phyloP scores from a whole-genome alignment of 2,888 invertebrate genomes.

The Leptinotarsa haldemani region DNA sequence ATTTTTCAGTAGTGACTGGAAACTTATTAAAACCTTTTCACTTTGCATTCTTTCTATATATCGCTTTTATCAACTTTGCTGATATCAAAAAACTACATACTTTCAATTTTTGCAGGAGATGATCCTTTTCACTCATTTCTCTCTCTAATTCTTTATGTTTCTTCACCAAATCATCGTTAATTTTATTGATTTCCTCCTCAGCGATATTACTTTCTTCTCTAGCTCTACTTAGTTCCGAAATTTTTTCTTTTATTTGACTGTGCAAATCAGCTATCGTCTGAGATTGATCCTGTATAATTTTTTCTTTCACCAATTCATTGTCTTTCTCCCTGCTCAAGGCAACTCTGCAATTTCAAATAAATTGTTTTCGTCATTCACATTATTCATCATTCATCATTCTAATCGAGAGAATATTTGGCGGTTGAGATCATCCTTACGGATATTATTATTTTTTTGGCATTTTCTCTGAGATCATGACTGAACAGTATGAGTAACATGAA shows the following conservation, averaged over 20 bases:
- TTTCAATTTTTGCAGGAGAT: constrained; percentile 47
- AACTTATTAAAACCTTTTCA: too few species aligned
- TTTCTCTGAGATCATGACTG: not conserved
- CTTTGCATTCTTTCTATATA: too few species aligned
- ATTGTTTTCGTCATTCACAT: not conserved
- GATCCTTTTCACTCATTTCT: constrained; percentile 48
- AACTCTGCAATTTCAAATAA: constrained; percentile 37
- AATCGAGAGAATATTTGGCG: not conserved
- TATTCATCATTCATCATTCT: constrained; percentile 16
- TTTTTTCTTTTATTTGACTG: constrained; percentile 49
- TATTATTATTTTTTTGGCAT: not conserved
- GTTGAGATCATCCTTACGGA: not conserved
- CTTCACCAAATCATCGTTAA: constrained; percentile 44
- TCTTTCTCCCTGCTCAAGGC: constrained; percentile 49
- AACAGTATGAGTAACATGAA: not conserved
- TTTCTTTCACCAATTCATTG: constrained; percentile 51
- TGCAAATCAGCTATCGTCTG: constrained; percentile 48
- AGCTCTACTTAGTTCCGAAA: constrained; percentile 43
- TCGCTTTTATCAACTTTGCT: not conserved
- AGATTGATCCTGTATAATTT: constrained; percentile 54
- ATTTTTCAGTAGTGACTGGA: too few species aligned
- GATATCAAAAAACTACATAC: constrained; percentile 29
- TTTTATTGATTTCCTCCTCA: constrained; percentile 47
- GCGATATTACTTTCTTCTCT: constrained; percentile 42
- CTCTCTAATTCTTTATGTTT: constrained; percentile 48